Percentiles rank a stretch among this genome's conserved stretches.
Conservation (phyloP, 2,888 invertebrate genomes). For the Mayetiola destructor region DNA sequence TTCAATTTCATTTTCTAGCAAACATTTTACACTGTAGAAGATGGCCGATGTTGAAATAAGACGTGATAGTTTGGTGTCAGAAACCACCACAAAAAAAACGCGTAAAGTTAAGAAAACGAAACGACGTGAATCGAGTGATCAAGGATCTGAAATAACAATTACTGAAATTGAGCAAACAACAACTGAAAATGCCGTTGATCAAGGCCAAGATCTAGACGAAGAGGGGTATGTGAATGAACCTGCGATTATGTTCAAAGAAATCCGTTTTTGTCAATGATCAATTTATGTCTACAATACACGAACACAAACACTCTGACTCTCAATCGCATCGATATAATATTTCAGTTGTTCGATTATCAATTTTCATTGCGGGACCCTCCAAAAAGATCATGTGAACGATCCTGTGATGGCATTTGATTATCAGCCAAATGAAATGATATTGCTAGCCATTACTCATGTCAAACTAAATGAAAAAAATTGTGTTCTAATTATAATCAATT, state of each 20-base stretch:
- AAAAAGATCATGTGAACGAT: background rate
- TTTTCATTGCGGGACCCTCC: background rate
- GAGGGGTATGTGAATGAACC: constrained; percentile 62
- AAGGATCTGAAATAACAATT: constrained; percentile 65
- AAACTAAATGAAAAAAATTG: background rate
- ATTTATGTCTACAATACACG: background rate
- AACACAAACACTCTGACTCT: background rate
- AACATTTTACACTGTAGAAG: constrained; percentile 24
- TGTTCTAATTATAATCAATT: background rate
- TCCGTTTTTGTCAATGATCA: constrained; percentile 1
- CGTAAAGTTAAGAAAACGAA: constrained; percentile 84
- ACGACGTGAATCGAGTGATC: constrained; percentile 62
- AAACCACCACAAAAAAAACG: constrained; percentile 69
- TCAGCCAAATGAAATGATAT: background rate
- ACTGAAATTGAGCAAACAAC: constrained; percentile 59
- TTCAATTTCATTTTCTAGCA: background rate
- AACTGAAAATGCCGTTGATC: constrained; percentile 37
- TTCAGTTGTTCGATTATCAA: background rate
- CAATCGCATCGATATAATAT: background rate
- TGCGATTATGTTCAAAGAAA: constrained; percentile 33
- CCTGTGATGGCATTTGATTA: background rate
- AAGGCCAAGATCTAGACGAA: constrained; percentile 36
- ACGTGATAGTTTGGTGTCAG: constrained; percentile 49
- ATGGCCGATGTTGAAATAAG: constrained; percentile 82
- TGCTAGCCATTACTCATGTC: background rate